Evolutionary conservation across 1,140 invertebrate genomes (phyloP), one percentile per base, ranked within the genome.

Genomic region (Drosophila takahashii): DNA sequence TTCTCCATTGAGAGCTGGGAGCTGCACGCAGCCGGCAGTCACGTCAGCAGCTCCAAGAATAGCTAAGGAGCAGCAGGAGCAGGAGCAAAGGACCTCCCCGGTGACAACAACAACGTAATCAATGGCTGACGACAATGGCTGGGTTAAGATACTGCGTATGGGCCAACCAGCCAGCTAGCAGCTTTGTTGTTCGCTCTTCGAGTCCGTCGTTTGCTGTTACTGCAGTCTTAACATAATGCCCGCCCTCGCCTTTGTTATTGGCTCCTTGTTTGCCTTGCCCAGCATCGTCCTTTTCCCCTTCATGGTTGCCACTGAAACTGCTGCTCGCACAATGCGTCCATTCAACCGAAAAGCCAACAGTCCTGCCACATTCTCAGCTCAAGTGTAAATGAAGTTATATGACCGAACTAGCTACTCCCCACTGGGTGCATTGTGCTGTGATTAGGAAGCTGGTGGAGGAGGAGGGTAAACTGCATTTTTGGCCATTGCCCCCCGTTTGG

Each of bases 281-380:
- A 39, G 29, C 42, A 22, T 4, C 41, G 6, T 22, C 39, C 3
- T 16, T 8, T 15, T 22, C 11, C 15, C 15, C n/a, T 9, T 34
- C 29, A 32, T 22, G 41, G 22, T 22, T 22, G 22, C 13, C 32
- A 22, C 48, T 29, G 54, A 26, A 13, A 51, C 42, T 50, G 22
- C 22, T 22, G 39, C 16, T 58, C 37, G 44, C 67, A 89, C 79
- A 80, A 83, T 79, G 67, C 64, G 57, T 84, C 75, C 85, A 80
- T 89, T 89, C 85, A 89, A 89, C 85, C 77, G 69, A 85, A 77
- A 89, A 65, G 73, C 79, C 45, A 89, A 80, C 79, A 73, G 50
- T 48, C 32, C 59, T 52, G 66, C 66, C 70, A 70, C 29, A 81
- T 54, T 51, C 56, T 74, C 57, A 69, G 57, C 64, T 77, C 56